phyloP scores from a whole-genome alignment of 2,113 vertebrate genomes.

The Semnornis frantzii region DNA sequence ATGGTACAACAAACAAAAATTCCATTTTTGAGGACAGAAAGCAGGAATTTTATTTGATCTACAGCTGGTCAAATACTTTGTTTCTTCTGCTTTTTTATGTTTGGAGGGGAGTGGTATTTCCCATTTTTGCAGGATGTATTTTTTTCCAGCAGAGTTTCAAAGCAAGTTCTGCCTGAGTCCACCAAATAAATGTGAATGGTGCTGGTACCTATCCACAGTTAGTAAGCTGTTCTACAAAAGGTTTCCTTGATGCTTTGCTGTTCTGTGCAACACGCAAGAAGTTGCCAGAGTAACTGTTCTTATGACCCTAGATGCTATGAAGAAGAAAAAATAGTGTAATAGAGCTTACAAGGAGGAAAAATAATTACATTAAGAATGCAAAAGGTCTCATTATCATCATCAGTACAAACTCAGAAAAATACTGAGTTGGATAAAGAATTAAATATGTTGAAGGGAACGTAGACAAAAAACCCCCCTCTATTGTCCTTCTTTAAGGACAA shows the following conservation, averaged over 20 bases:
- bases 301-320: too few species aligned
- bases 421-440: neutral
- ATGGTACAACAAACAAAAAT: neutral
- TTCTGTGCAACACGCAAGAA: too few species aligned
- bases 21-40: neutral
- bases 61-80: neutral
- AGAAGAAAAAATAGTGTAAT: neutral
- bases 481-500: neutral
- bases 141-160: neutral
- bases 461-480: neutral
- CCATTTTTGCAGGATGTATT: neutral
- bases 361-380: neutral
- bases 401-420: neutral
- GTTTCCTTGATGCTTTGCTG: too few species aligned
- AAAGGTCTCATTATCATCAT: neutral
- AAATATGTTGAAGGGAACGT: neutral
- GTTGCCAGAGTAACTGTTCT: too few species aligned
- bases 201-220: neutral
- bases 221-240: neutral
- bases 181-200: neutral
- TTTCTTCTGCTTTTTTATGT: neutral
- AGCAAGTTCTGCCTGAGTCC: neutral
- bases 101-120: neutral
- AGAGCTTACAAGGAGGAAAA: neutral
- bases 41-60: neutral